Evolutionary conservation across 2,113 vertebrate genomes (phyloP), one percentile per base, ranked within the genome.

Genomic region (Leucosticte australis): DNA sequence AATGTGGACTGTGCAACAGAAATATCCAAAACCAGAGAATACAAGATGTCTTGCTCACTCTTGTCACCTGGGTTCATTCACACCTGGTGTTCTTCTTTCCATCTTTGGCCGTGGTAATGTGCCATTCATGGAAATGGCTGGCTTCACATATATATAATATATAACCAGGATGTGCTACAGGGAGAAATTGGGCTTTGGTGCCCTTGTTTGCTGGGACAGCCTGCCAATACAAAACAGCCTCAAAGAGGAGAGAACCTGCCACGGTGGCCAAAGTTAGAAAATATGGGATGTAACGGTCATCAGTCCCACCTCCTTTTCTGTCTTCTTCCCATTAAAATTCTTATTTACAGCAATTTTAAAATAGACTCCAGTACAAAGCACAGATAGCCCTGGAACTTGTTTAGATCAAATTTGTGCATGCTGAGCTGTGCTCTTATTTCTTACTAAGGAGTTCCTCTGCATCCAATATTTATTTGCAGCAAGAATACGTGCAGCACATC

Each of bases 1-100:
- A 60, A 37, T 0, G 1, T 26, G 27, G 31, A 28, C 3, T 30
- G 37, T 27, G 23, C 15, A 21, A 17, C 23, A n/a, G 52, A 70
- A 41, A 17, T 20, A 63, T 4, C 30, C 47, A 42, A 63, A 83
- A 27, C 0, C 35, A 42, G 35, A 42, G 30, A 60, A 47, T 6
- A 18, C 33, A 42, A 68, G 63, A 56, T 8, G 21, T 26, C 41
- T 67, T 28, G 17, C 41, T 68, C 20, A 3, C 15, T 59, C 47
- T 39, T 47, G 31, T 53, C 41, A 15, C 5, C 5, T 6, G 13
- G 4, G 22, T 69, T 9, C 73, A 11, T 33, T 89, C 27, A 15
- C 24, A 68, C 5, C 19, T 44, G 6, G 15, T 69, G 46, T 6
- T 74, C 42, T 83, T 24, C 33, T 60, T 90, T 49, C 52, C 46